phyloP scores from a whole-genome alignment of 53 echinoderm and acorn worm genomes.

The Paracentrotus lividus region DNA sequence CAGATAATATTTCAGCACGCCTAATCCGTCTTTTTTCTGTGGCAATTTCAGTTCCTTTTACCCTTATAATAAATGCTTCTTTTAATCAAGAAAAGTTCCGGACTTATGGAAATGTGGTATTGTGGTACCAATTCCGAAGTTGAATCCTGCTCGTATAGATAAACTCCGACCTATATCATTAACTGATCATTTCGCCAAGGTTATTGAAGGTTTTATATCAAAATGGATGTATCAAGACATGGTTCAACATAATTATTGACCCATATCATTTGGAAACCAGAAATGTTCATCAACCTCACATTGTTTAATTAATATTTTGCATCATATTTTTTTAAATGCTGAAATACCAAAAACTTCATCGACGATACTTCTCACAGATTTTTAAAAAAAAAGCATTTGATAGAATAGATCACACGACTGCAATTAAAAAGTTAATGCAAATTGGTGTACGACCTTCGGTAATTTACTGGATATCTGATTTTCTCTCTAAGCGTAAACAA shows the following conservation, averaged over 20 bases:
- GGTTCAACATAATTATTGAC: neutral
- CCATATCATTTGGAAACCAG: neutral
- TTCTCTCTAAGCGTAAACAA: conserved; percentile 2
- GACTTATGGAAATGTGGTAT: neutral
- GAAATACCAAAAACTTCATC: neutral
- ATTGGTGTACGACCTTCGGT: neutral
- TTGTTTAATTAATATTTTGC: conserved; percentile 13
- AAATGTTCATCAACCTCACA: conserved; percentile 1
- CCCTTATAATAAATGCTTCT: neutral
- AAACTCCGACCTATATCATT: too few species aligned
- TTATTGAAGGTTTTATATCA: neutral
- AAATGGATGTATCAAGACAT: conserved; percentile 12
- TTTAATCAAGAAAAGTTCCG: neutral
- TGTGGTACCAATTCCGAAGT: neutral
- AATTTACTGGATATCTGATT: neutral
- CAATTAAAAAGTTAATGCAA: neutral
- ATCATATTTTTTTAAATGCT: neutral
- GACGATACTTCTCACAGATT: neutral
- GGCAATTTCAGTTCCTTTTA: neutral
- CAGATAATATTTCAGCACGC: neutral
- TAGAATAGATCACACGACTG: conserved; percentile 32
- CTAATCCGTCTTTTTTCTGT: neutral
- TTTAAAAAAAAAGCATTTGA: neutral
- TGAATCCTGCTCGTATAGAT: too few species aligned
- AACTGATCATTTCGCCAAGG: too few species aligned